Base-by-base conservation (phyloP, 1,140 invertebrate species). In the Hirudo medicinalis region DNA sequence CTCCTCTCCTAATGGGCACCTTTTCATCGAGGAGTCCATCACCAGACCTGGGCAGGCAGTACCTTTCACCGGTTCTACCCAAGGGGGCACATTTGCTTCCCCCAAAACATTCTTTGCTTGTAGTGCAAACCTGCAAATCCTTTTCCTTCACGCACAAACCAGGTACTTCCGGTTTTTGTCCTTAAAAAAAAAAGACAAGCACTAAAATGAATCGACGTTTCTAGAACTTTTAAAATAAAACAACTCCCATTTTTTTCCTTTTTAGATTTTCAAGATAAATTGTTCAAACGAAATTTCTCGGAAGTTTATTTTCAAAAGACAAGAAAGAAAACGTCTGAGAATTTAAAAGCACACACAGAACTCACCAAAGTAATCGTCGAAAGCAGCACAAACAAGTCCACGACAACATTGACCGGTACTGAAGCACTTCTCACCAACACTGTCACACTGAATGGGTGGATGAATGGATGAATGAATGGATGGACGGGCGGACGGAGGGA, bases 61-160 rank as follows among this genome's bases (percentile, higher is more conserved):
- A 72, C 22, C 67, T 49, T 36, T 72, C 67, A 27, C 72, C 72
- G 22, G 43, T 69, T 53, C 72, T 66, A 27, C 72, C 68, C 43
- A 72, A 68, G n/a, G 67, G 36, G 8, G 67, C 54, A 67, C 72
- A 72, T 22, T 55, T 54, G 22, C 36, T 57, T 32, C 67, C 55
- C 8, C 27, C 53, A 29, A 68, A 27, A 36, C 72, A 72, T 54
- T 72, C 72, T n/a, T 27, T 22, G 43, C 32, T 69, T 54, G 53
- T 20, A 27, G 49, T 29, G 40, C 72, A 72, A 27, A 36, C 27
- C 53, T 69, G 49, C 9, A 72, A 55, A 55, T 72, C 72, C 67
- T 72, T 72, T 57, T 72, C 72, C 29, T 69, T 68, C 25, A 72
- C 72, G 68, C 72, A 72, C 67, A 54, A 69, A 27, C 72, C 72